Evolutionary conservation across 2,888 invertebrate genomes (phyloP).

Genomic region (Sepiola atlantica): DNA sequence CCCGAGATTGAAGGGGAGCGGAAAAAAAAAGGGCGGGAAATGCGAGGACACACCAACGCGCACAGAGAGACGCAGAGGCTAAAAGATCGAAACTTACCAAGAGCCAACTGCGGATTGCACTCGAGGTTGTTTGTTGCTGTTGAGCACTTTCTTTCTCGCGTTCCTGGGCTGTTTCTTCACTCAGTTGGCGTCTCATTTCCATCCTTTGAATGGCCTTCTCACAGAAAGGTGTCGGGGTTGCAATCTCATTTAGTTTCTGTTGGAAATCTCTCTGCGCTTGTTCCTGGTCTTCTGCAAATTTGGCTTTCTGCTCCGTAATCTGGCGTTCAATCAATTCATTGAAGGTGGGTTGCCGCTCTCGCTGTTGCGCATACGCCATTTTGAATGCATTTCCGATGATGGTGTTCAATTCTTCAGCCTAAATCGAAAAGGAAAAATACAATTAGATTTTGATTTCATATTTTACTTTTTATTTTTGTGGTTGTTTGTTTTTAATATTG

Average conservation of each 20-base stretch:
- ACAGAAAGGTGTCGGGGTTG: slow-evolving; percentile 68
- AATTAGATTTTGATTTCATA: slow-evolving; percentile 50
- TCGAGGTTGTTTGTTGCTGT: slow-evolving; percentile 43
- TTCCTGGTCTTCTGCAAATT: slow-evolving; percentile 66
- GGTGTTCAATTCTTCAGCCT: slow-evolving; percentile 91
- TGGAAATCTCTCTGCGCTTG: slow-evolving; percentile 65
- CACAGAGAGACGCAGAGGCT: no score
- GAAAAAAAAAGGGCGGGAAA: neutral
- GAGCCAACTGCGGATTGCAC: slow-evolving; percentile 52
- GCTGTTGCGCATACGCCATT: slow-evolving; percentile 88
- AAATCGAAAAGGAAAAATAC: slow-evolving; percentile 23
- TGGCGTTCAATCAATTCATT: slow-evolving; percentile 72
- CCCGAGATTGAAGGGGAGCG: neutral
- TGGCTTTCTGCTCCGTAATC: slow-evolving; percentile 68
- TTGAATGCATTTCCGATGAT: slow-evolving; percentile 93
- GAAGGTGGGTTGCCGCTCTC: slow-evolving; percentile 70
- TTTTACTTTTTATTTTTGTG: neutral
- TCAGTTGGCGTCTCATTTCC: slow-evolving; percentile 65
- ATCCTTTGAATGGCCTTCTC: slow-evolving; percentile 65
- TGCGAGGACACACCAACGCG: neutral
- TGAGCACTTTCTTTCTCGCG: slow-evolving; percentile 49
- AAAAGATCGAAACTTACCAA: slow-evolving; percentile 59
- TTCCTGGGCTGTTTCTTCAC: slow-evolving; percentile 53
- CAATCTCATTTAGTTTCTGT: slow-evolving; percentile 67
- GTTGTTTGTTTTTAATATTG: neutral